Conservation (phyloP, 2,888 invertebrate genomes). For the Eilema depressum region DNA sequence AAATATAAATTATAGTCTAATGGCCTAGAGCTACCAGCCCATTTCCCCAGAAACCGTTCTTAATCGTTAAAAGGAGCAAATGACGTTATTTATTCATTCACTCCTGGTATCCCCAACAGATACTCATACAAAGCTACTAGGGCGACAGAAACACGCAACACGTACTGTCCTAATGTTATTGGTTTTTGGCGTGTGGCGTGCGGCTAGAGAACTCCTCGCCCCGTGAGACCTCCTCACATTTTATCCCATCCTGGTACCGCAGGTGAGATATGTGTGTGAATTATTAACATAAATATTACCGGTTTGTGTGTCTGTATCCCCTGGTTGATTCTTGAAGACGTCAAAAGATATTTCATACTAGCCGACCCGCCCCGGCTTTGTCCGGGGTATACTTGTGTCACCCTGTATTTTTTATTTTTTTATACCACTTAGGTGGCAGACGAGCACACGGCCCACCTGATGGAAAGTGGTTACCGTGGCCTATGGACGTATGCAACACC, state of each 20-base stretch:
- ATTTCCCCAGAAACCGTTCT: conserved; percentile 12
- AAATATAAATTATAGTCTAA: background rate
- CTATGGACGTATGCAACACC: no score
- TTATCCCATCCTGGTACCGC: conserved; percentile 71
- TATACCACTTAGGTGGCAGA: no score
- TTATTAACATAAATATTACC: conserved; percentile 61
- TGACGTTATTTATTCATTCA: conserved; percentile 41
- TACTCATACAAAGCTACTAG: conserved; percentile 56
- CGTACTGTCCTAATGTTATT: conserved; percentile 81
- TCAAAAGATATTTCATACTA: conserved; percentile 12
- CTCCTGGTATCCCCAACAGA: conserved; percentile 32
- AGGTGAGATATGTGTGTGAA: conserved; percentile 70
- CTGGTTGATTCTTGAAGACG: conserved; percentile 31
- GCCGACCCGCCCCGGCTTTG: no score
- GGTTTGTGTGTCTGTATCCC: conserved; percentile 47
- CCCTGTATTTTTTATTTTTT: no score
- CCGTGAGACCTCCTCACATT: conserved; percentile 73
- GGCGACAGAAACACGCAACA: conserved; percentile 68
- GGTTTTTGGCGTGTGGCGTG: conserved; percentile 67
- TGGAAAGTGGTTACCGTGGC: no score
- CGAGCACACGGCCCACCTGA: no score
- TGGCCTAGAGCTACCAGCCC: background rate
- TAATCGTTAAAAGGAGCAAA: conserved; percentile 28
- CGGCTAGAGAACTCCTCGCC: conserved; percentile 58
- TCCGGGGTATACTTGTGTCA: no score